Percentiles rank a stretch among this genome's conserved stretches.
Evolutionary conservation across 2,797 vertebrate genomes (phyloP).

Genomic region (Carcharodon carcharias): DNA sequence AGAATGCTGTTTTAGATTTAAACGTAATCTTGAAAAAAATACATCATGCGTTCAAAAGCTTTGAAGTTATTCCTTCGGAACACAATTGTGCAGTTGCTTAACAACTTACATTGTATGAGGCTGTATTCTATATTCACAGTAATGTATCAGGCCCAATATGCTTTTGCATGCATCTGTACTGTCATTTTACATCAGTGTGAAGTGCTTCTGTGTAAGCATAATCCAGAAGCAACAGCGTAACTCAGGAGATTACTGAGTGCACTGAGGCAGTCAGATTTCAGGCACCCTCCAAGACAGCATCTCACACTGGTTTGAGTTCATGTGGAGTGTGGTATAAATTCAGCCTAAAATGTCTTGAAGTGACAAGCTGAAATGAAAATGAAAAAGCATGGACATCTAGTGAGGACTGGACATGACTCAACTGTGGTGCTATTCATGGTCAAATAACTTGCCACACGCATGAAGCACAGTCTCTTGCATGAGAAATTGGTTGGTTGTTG

Average conservation of each 20-base stretch:
- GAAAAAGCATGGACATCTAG: neutral
- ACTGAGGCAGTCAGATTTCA: neutral
- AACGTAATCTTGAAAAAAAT: neutral
- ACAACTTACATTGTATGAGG: neutral
- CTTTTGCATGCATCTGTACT: neutral
- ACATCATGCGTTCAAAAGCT: neutral
- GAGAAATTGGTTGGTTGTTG: neutral
- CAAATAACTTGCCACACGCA: neutral
- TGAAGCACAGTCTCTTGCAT: neutral
- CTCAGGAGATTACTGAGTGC: neutral
- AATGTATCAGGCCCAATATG: neutral
- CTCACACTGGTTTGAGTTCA: neutral
- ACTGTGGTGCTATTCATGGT: neutral
- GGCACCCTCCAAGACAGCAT: neutral
- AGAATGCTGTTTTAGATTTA: neutral
- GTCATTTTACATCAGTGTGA: neutral
- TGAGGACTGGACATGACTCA: neutral
- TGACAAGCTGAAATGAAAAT: neutral
- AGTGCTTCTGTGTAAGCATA: neutral
- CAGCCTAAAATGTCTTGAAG: neutral
- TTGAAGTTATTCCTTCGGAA: neutral
- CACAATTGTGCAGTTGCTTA: neutral
- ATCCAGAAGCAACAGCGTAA: neutral
- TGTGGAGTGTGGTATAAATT: neutral
- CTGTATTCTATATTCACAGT: neutral